phyloP scores from a whole-genome alignment of 1,140 invertebrate genomes.

The Drosophila lacertosa region DNA sequence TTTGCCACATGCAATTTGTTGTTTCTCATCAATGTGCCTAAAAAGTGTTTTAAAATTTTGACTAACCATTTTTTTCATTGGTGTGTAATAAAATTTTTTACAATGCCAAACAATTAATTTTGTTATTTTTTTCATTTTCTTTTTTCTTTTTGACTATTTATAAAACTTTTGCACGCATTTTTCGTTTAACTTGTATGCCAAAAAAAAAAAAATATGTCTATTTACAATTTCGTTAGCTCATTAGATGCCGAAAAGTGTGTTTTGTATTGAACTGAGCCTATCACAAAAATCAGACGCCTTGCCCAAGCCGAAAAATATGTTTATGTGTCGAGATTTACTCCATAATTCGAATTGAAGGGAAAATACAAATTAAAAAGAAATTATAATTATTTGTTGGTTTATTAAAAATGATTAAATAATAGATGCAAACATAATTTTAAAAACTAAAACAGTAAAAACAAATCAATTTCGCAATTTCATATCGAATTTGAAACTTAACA shows the following conservation, averaged over 20 bases:
- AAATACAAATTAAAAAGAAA: conserved; percentile 13
- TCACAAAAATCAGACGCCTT: conserved; percentile 75
- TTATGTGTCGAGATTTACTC: conserved; percentile 25
- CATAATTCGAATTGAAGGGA: conserved; percentile 14
- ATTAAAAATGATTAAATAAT: conserved; percentile 73
- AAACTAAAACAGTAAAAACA: conserved; percentile 72
- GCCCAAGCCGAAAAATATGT: conserved; percentile 58
- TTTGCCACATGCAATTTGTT: conserved; percentile 63
- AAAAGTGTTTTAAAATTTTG: conserved; percentile 77
- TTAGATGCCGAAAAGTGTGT: conserved; percentile 57
- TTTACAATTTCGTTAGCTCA: conserved; percentile 62
- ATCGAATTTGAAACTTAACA: conserved; percentile 44
- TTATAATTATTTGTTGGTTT: conserved; percentile 56
- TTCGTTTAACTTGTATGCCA: conserved; percentile 32
- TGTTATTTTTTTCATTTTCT: conserved; percentile 5
- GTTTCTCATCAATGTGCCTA: conserved; percentile 66
- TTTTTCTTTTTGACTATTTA: conserved; percentile 48
- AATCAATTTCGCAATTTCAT: conserved; percentile 60
- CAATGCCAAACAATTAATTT: conserved; percentile 63
- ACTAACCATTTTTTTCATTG: conserved; percentile 54
- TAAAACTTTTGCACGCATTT: conserved; percentile 74
- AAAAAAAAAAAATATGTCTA: conserved; percentile 45
- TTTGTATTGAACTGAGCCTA: conserved; percentile 59
- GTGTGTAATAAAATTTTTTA: conserved; percentile 49
- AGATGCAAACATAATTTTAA: conserved; percentile 66